Base-by-base conservation (phyloP, 2,797 vertebrate genomes). In the Sebastes matsubarae region DNA sequence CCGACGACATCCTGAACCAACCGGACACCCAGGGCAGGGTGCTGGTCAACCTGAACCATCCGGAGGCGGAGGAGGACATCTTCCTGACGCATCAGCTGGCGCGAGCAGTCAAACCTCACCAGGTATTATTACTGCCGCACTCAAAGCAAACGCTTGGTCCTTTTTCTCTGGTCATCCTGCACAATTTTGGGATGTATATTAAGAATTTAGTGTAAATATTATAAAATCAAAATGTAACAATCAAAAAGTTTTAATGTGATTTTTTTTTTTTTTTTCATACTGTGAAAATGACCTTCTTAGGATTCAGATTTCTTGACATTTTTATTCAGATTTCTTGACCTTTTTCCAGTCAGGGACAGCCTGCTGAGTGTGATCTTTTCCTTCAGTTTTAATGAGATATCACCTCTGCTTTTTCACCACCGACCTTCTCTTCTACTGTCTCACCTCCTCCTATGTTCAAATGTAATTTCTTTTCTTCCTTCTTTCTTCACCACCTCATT, bases 11-110 rank as follows among this genome's bases (percentile, higher is more conserved):
- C 85, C 93, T 97, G 77, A 99, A 98, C 92, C 97, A 92, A 77
- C 95, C 95, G 0, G 97, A 99, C 66, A 81, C 94, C 76, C 94
- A 95, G 83, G 98, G 97, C 59, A 95, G 95, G 59, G 97, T 99
- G 64, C 96, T 99, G 10, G 94, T 99, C 93, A 99, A 99, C 89
- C 87, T 98, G 83, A 98, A 97, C 92, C 98, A 98, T 77, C 97
- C 97, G 16, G 88, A 94, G 7, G 91, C 94, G 0, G 98, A 99
- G 76, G 80, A 94, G 58, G 97, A 99, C 86, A 94, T 99, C 84
- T 99, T 97, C 89, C 94, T 99, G 81, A 95, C 94, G 25, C 96
- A 97, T 10, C 98, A 99, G 92, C 94, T 99, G 84, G 97, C 97
- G 8, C 93, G 90, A 68, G 96, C 95, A 3, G 97, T 99, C 87